Evolutionary conservation across 2,888 invertebrate genomes (phyloP).

Genomic region (Cataglyphis rosenhaueri): DNA sequence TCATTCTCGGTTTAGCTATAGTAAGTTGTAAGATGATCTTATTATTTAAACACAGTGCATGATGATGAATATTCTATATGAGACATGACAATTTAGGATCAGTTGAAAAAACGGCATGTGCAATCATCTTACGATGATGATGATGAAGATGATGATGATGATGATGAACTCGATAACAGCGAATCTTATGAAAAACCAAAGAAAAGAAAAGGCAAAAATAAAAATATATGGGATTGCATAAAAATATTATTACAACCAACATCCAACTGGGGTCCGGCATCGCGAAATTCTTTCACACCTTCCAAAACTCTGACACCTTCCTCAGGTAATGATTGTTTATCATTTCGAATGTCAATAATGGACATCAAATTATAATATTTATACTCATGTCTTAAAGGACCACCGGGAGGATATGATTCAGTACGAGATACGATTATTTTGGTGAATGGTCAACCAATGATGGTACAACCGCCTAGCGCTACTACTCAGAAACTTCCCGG

Average conservation of each 20-base stretch:
- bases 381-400: slow-evolving; percentile 64
- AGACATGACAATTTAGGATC: slow-evolving; percentile 71
- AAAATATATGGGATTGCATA: slow-evolving; percentile 83
- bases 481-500: slow-evolving; percentile 81
- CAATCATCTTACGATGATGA: slow-evolving; percentile 76
- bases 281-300: slow-evolving; percentile 82
- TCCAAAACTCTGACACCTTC: slow-evolving; percentile 80
- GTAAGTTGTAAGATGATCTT: slow-evolving; percentile 71
- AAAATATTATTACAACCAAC: slow-evolving; percentile 89
- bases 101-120: slow-evolving; percentile 73
- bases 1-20: slow-evolving; percentile 86
- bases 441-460: slow-evolving; percentile 86
- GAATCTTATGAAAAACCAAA: slow-evolving; percentile 50
- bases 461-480: slow-evolving; percentile 76
- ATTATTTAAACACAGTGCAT: not conserved
- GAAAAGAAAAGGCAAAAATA: slow-evolving; percentile 60
- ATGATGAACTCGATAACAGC: slow-evolving; percentile 73
- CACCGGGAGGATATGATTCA: slow-evolving; percentile 85
- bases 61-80: not conserved
- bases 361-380: not conserved
- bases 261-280: slow-evolving; percentile 90
- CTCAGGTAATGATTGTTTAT: slow-evolving; percentile 72
- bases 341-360: not conserved
- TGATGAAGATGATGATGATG: slow-evolving; percentile 76
- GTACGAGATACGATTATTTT: slow-evolving; percentile 86